A percentile compares a stretch with the other conserved stretches of the same genome.
phyloP scores from a whole-genome alignment of 2,113 vertebrate species.

The Galemys pyrenaicus region DNA sequence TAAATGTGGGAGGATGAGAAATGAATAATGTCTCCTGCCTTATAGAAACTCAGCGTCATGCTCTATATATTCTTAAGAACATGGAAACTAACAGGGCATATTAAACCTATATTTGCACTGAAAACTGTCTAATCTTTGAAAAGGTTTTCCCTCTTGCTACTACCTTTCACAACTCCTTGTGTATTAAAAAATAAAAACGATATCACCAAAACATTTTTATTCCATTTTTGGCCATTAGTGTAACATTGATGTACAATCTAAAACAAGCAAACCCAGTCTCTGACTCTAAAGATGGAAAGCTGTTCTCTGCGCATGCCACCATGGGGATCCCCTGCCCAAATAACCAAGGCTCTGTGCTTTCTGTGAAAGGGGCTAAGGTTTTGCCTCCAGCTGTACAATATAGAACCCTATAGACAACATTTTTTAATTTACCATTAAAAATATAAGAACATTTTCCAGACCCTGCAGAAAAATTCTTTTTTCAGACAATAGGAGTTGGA shows the following conservation, averaged over 20 bases:
- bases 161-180: background rate
- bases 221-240: constrained; percentile 12
- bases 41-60: background rate
- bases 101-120: background rate
- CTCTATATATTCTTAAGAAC: background rate
- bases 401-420: background rate
- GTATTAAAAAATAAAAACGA: background rate
- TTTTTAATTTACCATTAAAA: constrained; percentile 40
- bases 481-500: constrained; percentile 3
- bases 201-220: background rate
- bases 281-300: background rate
- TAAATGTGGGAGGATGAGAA: background rate
- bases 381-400: constrained; percentile 15
- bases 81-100: background rate
- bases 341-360: background rate
- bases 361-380: background rate
- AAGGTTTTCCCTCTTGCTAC: constrained; percentile 22
- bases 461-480: constrained; percentile 9
- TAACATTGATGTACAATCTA: background rate
- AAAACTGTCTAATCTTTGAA: constrained; percentile 25
- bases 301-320: background rate
- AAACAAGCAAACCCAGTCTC: background rate
- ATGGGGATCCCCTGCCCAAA: background rate
- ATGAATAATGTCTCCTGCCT: background rate
- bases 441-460: background rate